Evolutionary conservation across 2,888 invertebrate species (phyloP), one percentile per base, ranked within the genome.

Genomic region (Cryptus armator): DNA sequence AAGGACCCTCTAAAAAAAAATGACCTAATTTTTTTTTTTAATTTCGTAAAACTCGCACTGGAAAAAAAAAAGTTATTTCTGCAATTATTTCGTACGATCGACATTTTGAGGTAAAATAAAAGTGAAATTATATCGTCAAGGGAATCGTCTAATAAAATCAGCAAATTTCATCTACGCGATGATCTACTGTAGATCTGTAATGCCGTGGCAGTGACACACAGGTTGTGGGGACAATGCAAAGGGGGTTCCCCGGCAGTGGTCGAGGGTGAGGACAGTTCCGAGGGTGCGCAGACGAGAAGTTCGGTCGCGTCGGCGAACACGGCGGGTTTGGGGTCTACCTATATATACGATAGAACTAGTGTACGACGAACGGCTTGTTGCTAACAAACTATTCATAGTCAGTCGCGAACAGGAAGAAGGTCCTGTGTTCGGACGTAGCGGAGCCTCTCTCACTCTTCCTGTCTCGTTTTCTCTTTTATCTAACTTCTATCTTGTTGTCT

Each of bases 351-450:
- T 29, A 24, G 24, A 70, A 79, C 56, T 5, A 14, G 46, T 59
- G 43, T 37, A 10, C 51, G 51, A 62, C 51, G 74, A 62, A 44
- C 74, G 74, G 74, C 74, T 75, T 37, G 76, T 66, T 67, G 48
- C 81, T 84, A 84, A 84, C 81, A 84, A 84, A 84, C 84, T 84
- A 84, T 84, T 84, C 84, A 84, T 81, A 44, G 81, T 44, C 62
- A 72, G 56, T 62, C 77, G 72, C 59, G 32, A 71, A 66, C 66
- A 78, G 59, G 76, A 78, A 62, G 51, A 64, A 67, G 43, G 43
- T 67, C 48, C 44, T 51, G 24, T 10, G 59, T 16, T 68, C 24
- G 24, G n/a, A 44, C 68, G 59, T 19, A 43, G n/a, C 46, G 24
- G 71, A 53, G 62, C 7, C 16, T 51, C 53, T 51, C 51, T 24